phyloP scores from a whole-genome alignment of 2,888 invertebrate genomes.

The Ptychoptera contaminata region DNA sequence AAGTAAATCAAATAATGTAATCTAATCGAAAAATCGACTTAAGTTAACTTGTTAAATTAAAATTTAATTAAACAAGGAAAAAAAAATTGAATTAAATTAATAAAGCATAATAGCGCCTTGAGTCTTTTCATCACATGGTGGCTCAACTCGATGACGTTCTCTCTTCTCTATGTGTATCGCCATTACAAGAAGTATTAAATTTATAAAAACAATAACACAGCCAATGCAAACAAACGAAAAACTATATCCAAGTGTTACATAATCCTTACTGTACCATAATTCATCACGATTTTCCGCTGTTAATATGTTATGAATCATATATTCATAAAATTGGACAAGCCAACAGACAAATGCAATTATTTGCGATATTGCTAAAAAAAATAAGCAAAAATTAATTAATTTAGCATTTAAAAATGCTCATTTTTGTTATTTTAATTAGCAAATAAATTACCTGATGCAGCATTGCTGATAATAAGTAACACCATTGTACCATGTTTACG shows the following conservation, averaged over 20 bases:
- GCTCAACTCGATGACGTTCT: constrained; percentile 21
- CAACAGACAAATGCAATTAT: constrained; percentile 63
- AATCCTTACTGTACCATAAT: constrained; percentile 69
- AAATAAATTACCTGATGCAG: constrained; percentile 17
- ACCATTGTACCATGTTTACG: constrained; percentile 26
- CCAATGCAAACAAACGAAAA: constrained; percentile 45
- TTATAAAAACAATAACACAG: constrained; percentile 24
- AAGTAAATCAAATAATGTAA: too few species aligned
- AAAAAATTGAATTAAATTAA: constrained; percentile 15
- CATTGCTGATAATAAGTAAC: constrained; percentile 24
- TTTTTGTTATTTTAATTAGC: too few species aligned
- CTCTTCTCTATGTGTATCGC: constrained; percentile 21
- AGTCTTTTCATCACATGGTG: constrained; percentile 25
- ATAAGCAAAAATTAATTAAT: constrained; percentile 2
- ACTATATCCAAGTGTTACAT: constrained; percentile 70
- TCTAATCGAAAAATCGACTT: too few species aligned
- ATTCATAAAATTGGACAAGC: constrained; percentile 68
- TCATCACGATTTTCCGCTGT: constrained; percentile 60
- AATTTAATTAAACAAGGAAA: too few species aligned
- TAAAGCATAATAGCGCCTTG: constrained; percentile 30
- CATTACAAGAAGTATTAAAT: constrained; percentile 22
- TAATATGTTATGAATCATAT: constrained; percentile 69
- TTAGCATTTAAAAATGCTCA: background rate
- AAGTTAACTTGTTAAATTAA: too few species aligned
- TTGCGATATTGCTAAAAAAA: constrained; percentile 53